Conservation (phyloP, 2,888 invertebrate species). For the Sphaeridia pumilis region DNA sequence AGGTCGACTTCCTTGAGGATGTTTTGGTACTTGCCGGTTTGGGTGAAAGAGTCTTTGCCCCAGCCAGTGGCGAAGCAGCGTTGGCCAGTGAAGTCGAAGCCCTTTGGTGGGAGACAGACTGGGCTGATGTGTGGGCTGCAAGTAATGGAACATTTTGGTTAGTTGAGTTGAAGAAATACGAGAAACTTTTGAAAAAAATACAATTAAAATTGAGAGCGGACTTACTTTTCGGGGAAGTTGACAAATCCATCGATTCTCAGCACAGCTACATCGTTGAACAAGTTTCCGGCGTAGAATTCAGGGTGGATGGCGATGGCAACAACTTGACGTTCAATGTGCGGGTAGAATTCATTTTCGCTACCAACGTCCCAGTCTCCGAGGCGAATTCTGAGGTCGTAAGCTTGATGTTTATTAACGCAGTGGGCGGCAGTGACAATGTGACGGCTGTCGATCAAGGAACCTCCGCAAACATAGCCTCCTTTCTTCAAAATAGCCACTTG, state of each 20-base stretch:
- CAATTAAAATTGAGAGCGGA: too few species aligned
- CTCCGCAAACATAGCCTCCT: constrained; percentile 87
- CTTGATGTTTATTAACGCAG: constrained; percentile 75
- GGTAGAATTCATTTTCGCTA: constrained; percentile 85
- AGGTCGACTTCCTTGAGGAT: constrained; percentile 86
- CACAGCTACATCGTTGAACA: constrained; percentile 87
- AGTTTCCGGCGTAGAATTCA: constrained; percentile 85
- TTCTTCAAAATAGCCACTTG: constrained; percentile 90
- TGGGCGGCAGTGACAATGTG: constrained; percentile 75
- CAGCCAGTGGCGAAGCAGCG: constrained; percentile 95
- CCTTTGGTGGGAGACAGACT: constrained; percentile 76
- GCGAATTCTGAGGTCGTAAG: constrained; percentile 69
- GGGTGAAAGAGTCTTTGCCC: constrained; percentile 93
- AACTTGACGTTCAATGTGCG: constrained; percentile 77
- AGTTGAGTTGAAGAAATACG: too few species aligned
- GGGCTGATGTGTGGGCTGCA: constrained; percentile 75
- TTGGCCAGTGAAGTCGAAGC: constrained; percentile 63
- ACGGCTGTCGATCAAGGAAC: constrained; percentile 68
- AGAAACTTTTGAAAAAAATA: too few species aligned
- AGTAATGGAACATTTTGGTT: constrained; percentile 37
- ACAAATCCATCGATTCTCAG: constrained; percentile 73
- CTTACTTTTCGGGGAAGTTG: constrained; percentile 45
- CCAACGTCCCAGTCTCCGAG: constrained; percentile 93
- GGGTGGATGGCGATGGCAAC: constrained; percentile 75
- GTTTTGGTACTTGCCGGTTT: constrained; percentile 82